Base-by-base conservation (phyloP, 1,140 invertebrate species). In the Drosophila azteca region DNA sequence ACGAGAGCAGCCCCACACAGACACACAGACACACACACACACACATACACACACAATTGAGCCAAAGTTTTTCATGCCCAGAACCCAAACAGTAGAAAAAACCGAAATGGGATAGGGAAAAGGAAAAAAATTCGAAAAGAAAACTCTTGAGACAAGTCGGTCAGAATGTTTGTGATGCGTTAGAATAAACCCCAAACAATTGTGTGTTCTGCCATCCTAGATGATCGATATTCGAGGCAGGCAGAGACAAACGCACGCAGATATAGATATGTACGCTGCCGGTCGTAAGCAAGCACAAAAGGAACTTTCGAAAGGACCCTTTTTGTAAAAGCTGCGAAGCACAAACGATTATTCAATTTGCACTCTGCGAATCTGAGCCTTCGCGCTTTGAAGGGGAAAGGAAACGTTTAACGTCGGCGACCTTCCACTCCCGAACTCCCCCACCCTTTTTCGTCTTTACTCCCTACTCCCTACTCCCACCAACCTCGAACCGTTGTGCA, bases 311-410 rank as follows among this genome's bases (percentile, higher is more conserved):
- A 82, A 82, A 89, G 84, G 71, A 74, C 35, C 76, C 84, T 69
- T 89, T 89, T 69, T 68, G 54, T 46, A 51, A 69, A 84, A 83
- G 71, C 79, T 72, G 65, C 83, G 61, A 74, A 77, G 83, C 84
- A 76, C 83, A 79, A 89, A 89, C 79, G 83, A 88, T 89, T 88
- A 88, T 88, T 88, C 83, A 88, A 88, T 88, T 88, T 83, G 76
- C 71, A 68, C 71, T 63, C 58, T 20, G 46, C 41, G 50, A 58
- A 50, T 70, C 65, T 69, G 67, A 58, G 65, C 31, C 31, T 22
- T 15, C 29, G 31, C 35, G 24, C 65, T 57, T 45, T 43, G 11
- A 39, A 39, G 35, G 22, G 20, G n/a, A 26, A 53, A 52, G 31
- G 49, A 43, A 74, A 46, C 61, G 53, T 67, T 75, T 75, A 75